Evolutionary conservation across 64 coral and sea anemone species (phyloP), one percentile per base, ranked within the genome.

Genomic region (Acropora yongei): DNA sequence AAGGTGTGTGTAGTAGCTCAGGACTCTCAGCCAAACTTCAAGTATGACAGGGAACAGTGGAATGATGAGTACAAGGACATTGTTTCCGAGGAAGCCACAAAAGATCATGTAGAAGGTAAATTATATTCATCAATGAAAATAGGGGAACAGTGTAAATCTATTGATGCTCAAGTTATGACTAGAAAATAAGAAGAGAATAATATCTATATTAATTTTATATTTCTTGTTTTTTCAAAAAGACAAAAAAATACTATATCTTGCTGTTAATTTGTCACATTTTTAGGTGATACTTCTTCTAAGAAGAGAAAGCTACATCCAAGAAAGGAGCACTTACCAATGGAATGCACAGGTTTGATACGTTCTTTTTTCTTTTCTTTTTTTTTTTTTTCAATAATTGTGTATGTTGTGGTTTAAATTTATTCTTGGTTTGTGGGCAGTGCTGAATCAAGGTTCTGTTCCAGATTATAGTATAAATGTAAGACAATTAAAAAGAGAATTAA

Each of bases 31-130:
- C 79, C 90, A 66, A 46, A 74, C 17, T 76, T 85, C 44, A 43
- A 42, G 13, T 85, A 92, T 57, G 57, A 79, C 17, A 92, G 72
- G 63, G 72, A 92, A 78, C 55, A 92, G 63, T 86, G 82, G 74
- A 86, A 86, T 77, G 9, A 63, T 20, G 80, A 92, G 43, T 92
- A 85, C 39, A 1, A 55, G 50, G 50, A 2, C 50, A 55, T 55
- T 1, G 9, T 55, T 55, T 55, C 50, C 17, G 63, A 18, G 63
- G 63, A 67, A 67, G 10, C 30, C 47, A 84, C 30, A 85, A 76
- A 12, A 16, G 73, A 10, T 30, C 30, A 30, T 75, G 73, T 39
- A 11, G 41, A 75, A 44, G 73, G 73, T 75, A 6, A 41, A 14
- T 3, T 14, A 9, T 67, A 67, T 4, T 16, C 63, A 4, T 16